Evolutionary conservation across 1,140 invertebrate genomes (phyloP).

Genomic region (Drosophila mayri): DNA sequence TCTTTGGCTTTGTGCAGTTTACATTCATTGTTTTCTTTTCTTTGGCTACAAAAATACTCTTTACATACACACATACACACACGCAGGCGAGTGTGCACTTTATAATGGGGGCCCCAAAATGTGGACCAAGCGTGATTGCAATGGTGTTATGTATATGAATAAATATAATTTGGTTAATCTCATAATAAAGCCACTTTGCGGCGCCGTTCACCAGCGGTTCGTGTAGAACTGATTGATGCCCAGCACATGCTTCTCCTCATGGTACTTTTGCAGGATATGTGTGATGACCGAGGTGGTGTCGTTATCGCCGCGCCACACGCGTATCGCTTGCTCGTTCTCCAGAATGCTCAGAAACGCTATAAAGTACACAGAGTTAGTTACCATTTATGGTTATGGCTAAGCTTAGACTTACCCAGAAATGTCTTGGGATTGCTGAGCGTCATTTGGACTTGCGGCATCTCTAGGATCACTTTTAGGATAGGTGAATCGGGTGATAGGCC

Average conservation of each 20-base stretch:
- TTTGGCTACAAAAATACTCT: constrained; percentile 77
- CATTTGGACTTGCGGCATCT: constrained; percentile 83
- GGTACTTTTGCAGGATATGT: constrained; percentile 85
- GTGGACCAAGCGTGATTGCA: constrained; percentile 36
- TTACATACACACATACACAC: constrained; percentile 18
- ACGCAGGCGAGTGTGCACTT: constrained; percentile 4
- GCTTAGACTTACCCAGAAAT: constrained; percentile 70
- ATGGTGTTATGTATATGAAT: constrained; percentile 49
- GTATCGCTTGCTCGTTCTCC: constrained; percentile 84
- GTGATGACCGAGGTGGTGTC: constrained; percentile 83
- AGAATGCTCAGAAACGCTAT: constrained; percentile 79
- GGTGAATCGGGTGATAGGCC: constrained; percentile 81
- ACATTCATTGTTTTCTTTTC: constrained; percentile 15
- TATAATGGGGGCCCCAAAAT: constrained; percentile 31
- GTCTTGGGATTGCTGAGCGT: constrained; percentile 83
- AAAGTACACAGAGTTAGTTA: background rate
- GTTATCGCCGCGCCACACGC: constrained; percentile 83
- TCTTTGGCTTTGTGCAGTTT: constrained; percentile 73
- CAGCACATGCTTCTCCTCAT: constrained; percentile 84
- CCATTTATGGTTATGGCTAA: background rate
- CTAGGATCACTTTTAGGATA: constrained; percentile 79
- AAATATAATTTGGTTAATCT: constrained; percentile 77
- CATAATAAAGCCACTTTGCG: constrained; percentile 71
- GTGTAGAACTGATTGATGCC: constrained; percentile 84
- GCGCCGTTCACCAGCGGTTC: constrained; percentile 72